phyloP scores from a whole-genome alignment of 2,113 vertebrate genomes.

The Nanorana parkeri region DNA sequence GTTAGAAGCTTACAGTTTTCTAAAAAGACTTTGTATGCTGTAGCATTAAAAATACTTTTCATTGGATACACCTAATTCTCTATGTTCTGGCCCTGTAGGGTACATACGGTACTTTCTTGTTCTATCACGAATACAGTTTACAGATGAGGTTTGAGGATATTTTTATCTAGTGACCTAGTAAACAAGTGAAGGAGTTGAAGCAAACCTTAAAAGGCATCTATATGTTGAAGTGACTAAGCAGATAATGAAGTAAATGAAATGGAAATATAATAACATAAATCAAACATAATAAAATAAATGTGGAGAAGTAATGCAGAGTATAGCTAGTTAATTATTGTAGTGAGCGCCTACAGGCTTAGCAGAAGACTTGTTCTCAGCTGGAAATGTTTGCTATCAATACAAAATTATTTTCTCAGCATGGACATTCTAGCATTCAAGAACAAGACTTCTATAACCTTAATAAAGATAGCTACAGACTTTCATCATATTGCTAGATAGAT shows the following conservation, averaged over 20 bases:
- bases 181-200: too few species aligned
- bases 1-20: too few species aligned
- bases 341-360: slow-evolving; percentile 8
- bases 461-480: slow-evolving; percentile 8
- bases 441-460: background rate
- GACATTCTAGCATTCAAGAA: background rate
- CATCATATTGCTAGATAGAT: slow-evolving; percentile 21
- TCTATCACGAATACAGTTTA: too few species aligned
- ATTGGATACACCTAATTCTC: too few species aligned
- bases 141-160: too few species aligned
- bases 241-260: background rate
- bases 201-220: too few species aligned
- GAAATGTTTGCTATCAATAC: slow-evolving; percentile 47
- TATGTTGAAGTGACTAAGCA: background rate
- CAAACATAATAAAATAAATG: background rate
- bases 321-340: slow-evolving; percentile 34
- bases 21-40: too few species aligned
- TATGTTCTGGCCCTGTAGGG: too few species aligned
- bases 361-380: slow-evolving; percentile 24
- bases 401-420: slow-evolving; percentile 38
- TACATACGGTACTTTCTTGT: too few species aligned
- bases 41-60: too few species aligned
- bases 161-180: too few species aligned
- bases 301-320: slow-evolving; percentile 6
- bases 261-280: background rate